Evolutionary conservation across 2,113 vertebrate species (phyloP).

Genomic region (Laticauda laticaudata): DNA sequence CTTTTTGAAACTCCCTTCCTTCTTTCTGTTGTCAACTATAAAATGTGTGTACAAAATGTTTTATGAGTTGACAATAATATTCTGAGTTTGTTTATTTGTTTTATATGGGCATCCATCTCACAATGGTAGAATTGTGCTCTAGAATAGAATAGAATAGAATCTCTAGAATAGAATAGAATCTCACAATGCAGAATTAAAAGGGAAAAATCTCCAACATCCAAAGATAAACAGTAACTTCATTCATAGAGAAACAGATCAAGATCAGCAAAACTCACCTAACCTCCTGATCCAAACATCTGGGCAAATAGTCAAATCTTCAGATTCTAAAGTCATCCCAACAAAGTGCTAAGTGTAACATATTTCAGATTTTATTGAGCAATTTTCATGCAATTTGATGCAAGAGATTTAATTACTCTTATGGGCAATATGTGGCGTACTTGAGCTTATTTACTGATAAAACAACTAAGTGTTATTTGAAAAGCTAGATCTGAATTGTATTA

Average conservation of each 20-base stretch:
- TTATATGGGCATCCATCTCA: not conserved
- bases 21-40: no score
- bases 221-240: not conserved
- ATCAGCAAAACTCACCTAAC: not conserved
- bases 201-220: not conserved
- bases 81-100: not conserved
- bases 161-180: no score
- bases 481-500: not conserved
- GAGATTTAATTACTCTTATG: not conserved
- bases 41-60: no score
- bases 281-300: not conserved
- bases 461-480: not conserved
- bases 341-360: not conserved
- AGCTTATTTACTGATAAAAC: not conserved
- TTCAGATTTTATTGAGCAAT: not conserved
- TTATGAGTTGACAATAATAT: not conserved
- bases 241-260: not conserved
- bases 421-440: not conserved
- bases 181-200: not conserved
- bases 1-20: no score
- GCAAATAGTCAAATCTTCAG: not conserved
- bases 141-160: no score
- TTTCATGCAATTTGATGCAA: not conserved
- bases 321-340: not conserved
- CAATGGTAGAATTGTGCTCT: not conserved